Evolutionary conservation across 2,113 vertebrate species (phyloP), one percentile per base, ranked within the genome.

Genomic region (Epinephelus lanceolatus): DNA sequence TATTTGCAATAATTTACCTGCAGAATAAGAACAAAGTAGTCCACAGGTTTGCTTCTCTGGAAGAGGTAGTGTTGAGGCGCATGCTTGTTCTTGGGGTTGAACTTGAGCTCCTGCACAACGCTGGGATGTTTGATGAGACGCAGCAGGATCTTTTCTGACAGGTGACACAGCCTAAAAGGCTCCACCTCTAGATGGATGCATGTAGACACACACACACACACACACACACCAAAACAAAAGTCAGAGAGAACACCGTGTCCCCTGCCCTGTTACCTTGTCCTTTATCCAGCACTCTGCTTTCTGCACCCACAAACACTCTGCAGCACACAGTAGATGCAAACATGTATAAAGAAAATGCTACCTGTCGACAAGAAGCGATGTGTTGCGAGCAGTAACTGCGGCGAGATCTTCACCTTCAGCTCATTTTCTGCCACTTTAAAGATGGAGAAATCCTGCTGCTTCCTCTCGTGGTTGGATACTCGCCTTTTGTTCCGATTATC

Each of bases 321-420:
- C 30, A 30, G 3, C 62, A 55, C n/a, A 37, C 10, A 59, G 37
- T 21, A 10, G 37, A 45, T 23, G 21, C 51, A 14, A 55, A 81
- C 30, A 53, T 23, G 21, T 49, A 57, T 0, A 63, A 30, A 77
- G 49, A 76, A 78, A 73, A 15, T 45, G 15, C 19, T 96, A 99
- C 98, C 98, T 97, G 98, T 98, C 66, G 98, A 97, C 94, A 99
- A 96, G 94, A 99, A 99, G 71, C 97, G 97, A 83, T 99, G 98
- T 0, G 98, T 99, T n/a, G 98, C 98, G 14, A 99, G 95, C 69
- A 99, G 92, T 57, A 99, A 95, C 92, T 99, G 98, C 0, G 98
- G 98, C 0, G 98, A 98, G 86, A 99, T 96, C 92, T 98, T 99
- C 87, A 98, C 96, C 73, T 93, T 97, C 94, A 97, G 95, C 86